Conservation (phyloP, 2,888 invertebrate genomes). For the Luperina nickerlii region DNA sequence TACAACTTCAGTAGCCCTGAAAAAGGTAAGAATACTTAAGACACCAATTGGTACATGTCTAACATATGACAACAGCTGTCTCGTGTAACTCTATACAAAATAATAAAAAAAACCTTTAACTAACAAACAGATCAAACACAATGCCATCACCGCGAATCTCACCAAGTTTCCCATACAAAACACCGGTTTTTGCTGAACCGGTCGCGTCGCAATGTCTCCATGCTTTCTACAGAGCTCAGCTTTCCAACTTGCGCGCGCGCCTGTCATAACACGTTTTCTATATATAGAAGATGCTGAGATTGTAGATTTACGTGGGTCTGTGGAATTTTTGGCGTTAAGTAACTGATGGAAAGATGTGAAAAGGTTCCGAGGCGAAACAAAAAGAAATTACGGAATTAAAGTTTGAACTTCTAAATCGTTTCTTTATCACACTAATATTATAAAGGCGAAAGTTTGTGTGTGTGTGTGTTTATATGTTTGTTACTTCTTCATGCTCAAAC, state of each 20-base stretch:
- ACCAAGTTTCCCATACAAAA: constrained; percentile 61
- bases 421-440: too few species aligned
- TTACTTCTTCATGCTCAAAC: too few species aligned
- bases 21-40: neutral
- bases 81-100: neutral
- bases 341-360: constrained; percentile 2
- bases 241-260: constrained; percentile 62
- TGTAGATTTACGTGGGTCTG: constrained; percentile 39
- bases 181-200: constrained; percentile 73
- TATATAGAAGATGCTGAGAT: constrained; percentile 47
- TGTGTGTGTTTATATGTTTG: too few species aligned
- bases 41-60: neutral
- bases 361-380: neutral
- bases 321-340: constrained; percentile 25
- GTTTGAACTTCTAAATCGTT: neutral
- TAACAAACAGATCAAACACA: constrained; percentile 26
- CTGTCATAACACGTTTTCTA: constrained; percentile 58
- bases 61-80: neutral
- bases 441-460: too few species aligned
- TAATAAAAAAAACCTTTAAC: neutral
- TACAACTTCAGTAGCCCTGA: too few species aligned
- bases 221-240: constrained; percentile 74
- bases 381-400: neutral
- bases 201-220: constrained; percentile 66
- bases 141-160: constrained; percentile 41